These are phyloP conservation scores for Hoplodrina blanda DNA, from an alignment of 2,888 invertebrate species.

Conservation along the genomic window DNA sequence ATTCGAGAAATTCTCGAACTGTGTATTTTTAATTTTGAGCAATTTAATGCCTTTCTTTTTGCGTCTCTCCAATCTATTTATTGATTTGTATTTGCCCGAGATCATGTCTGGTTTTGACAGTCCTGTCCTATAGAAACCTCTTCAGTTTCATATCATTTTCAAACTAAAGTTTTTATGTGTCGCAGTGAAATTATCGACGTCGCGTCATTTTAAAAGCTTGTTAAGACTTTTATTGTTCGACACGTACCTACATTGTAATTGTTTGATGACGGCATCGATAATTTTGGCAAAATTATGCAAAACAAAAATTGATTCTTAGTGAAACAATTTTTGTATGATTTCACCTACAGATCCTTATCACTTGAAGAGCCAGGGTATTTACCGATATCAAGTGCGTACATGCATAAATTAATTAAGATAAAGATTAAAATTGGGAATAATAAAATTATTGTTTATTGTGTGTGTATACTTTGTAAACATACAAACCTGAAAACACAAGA, in stretches of 20 bases:
- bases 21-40: no score
- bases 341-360: slow-evolving; percentile 35
- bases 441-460: neutral
- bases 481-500: neutral
- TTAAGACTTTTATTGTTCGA: neutral
- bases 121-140: no score
- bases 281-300: slow-evolving; percentile 3
- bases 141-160: no score
- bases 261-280: slow-evolving; percentile 21
- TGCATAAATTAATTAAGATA: slow-evolving; percentile 13
- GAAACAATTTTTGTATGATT: neutral
- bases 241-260: neutral
- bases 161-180: neutral
- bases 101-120: no score
- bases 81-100: no score
- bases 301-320: neutral
- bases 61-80: no score
- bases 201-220: neutral
- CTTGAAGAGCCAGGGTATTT: slow-evolving; percentile 13
- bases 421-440: slow-evolving; percentile 29
- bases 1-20: no score
- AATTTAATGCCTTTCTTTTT: no score
- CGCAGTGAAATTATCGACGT: neutral
- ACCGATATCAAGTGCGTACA: slow-evolving; percentile 26
- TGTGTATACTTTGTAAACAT: no score